phyloP scores from a whole-genome alignment of 1,140 invertebrate species.

The Nasonia giraulti region DNA sequence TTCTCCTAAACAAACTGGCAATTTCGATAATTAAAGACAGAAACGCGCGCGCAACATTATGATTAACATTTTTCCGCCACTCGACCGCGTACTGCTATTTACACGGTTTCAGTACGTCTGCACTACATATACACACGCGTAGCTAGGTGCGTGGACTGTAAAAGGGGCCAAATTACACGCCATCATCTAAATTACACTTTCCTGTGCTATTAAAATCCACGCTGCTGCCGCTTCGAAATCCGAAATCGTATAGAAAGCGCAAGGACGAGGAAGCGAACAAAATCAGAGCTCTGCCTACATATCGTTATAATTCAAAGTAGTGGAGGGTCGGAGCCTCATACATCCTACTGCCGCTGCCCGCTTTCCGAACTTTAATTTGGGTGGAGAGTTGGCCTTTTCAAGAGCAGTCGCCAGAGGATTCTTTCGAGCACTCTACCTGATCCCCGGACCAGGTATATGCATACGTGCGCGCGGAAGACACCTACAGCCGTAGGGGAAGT shows the following conservation, averaged over 20 bases:
- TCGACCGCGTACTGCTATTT: background rate
- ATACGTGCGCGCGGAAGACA: background rate
- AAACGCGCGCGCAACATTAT: background rate
- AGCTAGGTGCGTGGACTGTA: background rate
- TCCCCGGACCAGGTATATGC: background rate
- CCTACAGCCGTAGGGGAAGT: background rate
- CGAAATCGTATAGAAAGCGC: too few relatives aligned
- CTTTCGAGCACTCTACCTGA: constrained; percentile 19
- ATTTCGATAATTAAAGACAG: background rate
- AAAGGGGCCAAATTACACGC: constrained; percentile 11
- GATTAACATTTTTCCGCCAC: constrained; percentile 22
- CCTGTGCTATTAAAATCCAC: constrained; percentile 6
- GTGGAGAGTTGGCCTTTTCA: constrained; percentile 45
- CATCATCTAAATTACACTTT: constrained; percentile 15
- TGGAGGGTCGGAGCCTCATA: background rate
- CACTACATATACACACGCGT: background rate
- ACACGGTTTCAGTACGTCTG: background rate
- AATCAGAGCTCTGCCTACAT: background rate
- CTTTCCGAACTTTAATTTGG: constrained; percentile 42
- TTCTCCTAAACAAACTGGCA: background rate
- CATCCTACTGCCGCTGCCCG: background rate
- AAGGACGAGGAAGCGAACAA: background rate
- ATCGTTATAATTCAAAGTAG: constrained; percentile 36
- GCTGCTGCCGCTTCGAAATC: background rate
- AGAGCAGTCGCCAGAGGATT: constrained; percentile 29